Conservation (phyloP, 2,113 vertebrate species). For the Rutilus rutilus region DNA sequence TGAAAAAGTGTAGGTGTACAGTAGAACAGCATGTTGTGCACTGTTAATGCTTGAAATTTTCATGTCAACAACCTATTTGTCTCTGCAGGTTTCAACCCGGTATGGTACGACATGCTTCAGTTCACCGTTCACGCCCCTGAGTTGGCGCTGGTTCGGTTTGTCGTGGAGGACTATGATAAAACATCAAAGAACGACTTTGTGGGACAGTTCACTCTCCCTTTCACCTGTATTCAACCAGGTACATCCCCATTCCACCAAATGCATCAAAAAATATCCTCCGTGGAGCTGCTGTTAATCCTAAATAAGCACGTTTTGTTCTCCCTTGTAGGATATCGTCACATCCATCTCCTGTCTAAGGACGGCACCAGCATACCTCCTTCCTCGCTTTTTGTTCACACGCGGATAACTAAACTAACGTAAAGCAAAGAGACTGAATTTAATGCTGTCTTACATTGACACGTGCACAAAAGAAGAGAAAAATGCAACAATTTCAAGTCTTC, state of each 20-base stretch:
- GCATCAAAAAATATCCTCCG: neutral
- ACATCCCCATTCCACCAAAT: neutral
- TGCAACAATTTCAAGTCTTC: constrained; percentile 36
- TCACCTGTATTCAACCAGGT: constrained; percentile 89
- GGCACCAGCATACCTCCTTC: constrained; percentile 88
- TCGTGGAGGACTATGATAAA: constrained; percentile 93
- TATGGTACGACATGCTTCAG: constrained; percentile 86
- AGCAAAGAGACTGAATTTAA: neutral
- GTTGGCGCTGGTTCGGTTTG: constrained; percentile 87
- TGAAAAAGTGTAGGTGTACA: neutral
- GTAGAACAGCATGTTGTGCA: neutral
- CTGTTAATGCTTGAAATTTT: neutral
- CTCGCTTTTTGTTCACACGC: constrained; percentile 87
- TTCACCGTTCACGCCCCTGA: constrained; percentile 87
- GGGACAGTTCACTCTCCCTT: constrained; percentile 90
- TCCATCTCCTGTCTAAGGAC: constrained; percentile 91
- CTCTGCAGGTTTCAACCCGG: constrained; percentile 88
- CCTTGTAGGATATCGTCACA: constrained; percentile 89
- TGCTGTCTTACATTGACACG: neutral
- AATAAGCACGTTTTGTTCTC: neutral
- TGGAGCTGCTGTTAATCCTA: neutral
- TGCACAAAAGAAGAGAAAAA: neutral
- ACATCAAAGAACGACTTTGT: constrained; percentile 91
- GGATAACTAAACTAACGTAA: constrained; percentile 69
- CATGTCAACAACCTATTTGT: neutral